Evolutionary conservation across 1,140 invertebrate genomes (phyloP).

Genomic region (Cataglyphis hispanica): DNA sequence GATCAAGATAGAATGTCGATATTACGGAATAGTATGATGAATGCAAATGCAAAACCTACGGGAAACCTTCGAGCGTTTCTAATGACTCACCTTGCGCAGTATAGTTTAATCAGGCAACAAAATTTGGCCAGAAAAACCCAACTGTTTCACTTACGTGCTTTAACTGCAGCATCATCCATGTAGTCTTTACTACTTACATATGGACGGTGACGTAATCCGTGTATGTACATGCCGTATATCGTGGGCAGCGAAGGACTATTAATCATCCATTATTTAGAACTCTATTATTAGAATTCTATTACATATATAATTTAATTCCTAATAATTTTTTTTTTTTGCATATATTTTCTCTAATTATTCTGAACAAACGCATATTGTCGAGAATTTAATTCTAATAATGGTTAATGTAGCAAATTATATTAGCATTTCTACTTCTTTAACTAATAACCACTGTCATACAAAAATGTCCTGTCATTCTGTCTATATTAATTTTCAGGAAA

Average conservation of each 20-base stretch:
- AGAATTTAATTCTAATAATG: not conserved
- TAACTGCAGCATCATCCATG: constrained; percentile 21
- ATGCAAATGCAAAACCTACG: constrained; percentile 9
- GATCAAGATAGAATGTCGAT: not conserved
- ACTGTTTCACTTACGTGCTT: constrained; percentile 35
- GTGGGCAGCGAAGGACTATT: not conserved
- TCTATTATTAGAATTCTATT: constrained; percentile 3
- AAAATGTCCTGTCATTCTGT: not conserved
- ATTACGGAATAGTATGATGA: constrained; percentile 9
- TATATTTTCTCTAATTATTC: not conserved
- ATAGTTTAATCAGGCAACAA: not conserved
- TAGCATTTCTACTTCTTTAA: not conserved
- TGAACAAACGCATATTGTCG: not conserved
- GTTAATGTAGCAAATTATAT: not conserved
- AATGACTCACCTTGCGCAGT: constrained; percentile 32
- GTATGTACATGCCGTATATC: not conserved
- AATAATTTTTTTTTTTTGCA: not conserved
- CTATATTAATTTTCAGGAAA: not conserved
- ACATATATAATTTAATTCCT: not conserved
- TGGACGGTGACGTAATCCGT: constrained; percentile 28
- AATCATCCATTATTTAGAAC: constrained; percentile 33
- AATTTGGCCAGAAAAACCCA: constrained; percentile 53
- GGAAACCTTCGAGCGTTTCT: not conserved
- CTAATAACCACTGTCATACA: not conserved
- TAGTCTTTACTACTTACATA: constrained; percentile 2